Evolutionary conservation across 2,113 vertebrate genomes (phyloP), one percentile per base, ranked within the genome.

Genomic region (Panthera tigris): DNA sequence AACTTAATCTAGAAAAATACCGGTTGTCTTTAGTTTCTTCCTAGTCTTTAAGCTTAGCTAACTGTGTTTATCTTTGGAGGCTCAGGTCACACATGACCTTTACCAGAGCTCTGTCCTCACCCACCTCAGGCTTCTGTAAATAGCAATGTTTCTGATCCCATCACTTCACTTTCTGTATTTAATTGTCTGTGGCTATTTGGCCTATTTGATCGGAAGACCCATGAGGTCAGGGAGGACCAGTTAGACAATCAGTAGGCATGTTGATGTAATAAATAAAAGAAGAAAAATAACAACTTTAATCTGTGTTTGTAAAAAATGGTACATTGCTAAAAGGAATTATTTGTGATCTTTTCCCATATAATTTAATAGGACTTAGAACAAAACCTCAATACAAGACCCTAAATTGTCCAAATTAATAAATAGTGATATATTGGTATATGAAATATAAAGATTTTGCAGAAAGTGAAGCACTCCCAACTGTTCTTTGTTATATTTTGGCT

Each of bases 361-460:
- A 68, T 29, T 91, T 87, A 95, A 55, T 95, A 95, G 50, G n/a
- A 71, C 50, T 89, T 78, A 33, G 57, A 79, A 92, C 50, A 91
- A 88, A 91, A 27, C 23, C 27, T 94, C 55, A 78, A 52, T 80
- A 52, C 36, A 78, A 92, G 84, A 84, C 48, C 52, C 39, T 89
- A 80, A 95, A 45, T 89, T 92, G 57, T 88, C 23, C 92, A 57
- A 66, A 88, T 63, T 92, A n/a, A 68, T 45, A 66, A 83, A 66
- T 55, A 61, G 7, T 87, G 55, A 81, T 68, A 21, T 45, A 52
- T 82, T 50, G 39, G 18, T 82, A 55, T 87, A 15, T 14, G 25
- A 63, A 18, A 61, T 88, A 5, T 73, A 76, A 78, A 88, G 50
- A 69, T 63, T 91, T 91, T 81, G 23, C 12, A 55, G 45, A 96